These are phyloP conservation scores for Hippocampus guttulatus DNA, from an alignment of 2,113 vertebrate genomes.

Conservation along the genomic window DNA sequence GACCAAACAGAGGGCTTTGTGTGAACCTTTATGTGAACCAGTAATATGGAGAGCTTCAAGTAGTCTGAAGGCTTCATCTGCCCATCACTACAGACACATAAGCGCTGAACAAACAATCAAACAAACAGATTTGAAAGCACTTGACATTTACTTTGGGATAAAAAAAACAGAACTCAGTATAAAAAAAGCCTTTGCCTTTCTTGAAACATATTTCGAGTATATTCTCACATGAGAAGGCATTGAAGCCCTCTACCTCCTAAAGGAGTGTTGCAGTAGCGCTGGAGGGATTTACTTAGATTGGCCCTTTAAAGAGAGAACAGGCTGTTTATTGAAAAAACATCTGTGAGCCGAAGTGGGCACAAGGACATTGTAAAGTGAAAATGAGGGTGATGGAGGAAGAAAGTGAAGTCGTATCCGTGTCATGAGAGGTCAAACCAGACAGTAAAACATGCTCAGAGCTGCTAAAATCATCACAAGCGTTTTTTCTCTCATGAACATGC, in stretches of 20 bases:
- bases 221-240: neutral
- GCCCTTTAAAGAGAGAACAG: neutral
- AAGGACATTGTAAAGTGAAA: neutral
- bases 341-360: neutral
- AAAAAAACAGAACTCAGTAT: neutral
- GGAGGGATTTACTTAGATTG: no score
- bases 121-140: neutral
- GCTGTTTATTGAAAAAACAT: constrained; percentile 1
- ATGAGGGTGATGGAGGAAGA: neutral
- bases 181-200: neutral
- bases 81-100: no score
- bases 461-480: neutral
- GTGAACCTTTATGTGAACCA: no score
- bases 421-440: neutral
- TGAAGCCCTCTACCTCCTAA: neutral
- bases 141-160: neutral
- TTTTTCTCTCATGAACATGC: neutral
- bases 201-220: neutral
- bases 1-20: no score
- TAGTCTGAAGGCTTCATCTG: no score
- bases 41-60: no score
- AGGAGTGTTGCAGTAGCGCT: neutral
- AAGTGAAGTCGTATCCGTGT: neutral
- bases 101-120: no score
- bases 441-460: neutral